Percentiles rank a stretch among this genome's conserved stretches.
Evolutionary conservation across 2,888 invertebrate species (phyloP).

Genomic region (Torymus texanus): DNA sequence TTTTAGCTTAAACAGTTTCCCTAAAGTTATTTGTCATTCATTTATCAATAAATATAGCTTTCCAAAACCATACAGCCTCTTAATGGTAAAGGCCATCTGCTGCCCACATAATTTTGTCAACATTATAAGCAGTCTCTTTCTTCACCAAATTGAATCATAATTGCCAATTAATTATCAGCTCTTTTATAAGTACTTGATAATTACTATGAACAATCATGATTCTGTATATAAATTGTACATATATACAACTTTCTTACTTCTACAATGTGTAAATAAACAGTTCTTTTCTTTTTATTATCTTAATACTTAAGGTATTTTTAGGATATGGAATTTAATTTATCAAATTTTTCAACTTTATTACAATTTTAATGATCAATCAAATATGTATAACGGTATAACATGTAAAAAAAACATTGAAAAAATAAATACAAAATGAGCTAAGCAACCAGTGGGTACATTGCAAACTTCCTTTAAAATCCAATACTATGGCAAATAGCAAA

Average conservation of each 20-base stretch:
- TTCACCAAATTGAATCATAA: conserved; percentile 12
- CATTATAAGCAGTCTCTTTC: conserved; percentile 32
- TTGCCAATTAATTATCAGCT: conserved; percentile 34
- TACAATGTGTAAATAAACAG: conserved; percentile 17
- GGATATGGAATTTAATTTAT: conserved; percentile 5
- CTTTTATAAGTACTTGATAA: conserved; percentile 32
- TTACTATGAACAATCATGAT: conserved; percentile 29
- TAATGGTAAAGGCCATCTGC: conserved; percentile 21
- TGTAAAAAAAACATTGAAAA: conserved; percentile 18
- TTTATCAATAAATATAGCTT: background rate
- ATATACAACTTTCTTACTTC: conserved; percentile 33
- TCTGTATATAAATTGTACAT: conserved; percentile 15
- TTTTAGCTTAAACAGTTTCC: conserved; percentile 6
- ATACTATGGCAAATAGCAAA: conserved; percentile 52
- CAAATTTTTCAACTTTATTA: conserved; percentile 11
- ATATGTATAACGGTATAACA: conserved; percentile 18
- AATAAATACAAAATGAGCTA: conserved; percentile 33
- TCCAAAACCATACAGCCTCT: conserved; percentile 1
- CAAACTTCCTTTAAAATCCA: conserved; percentile 27
- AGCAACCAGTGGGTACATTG: conserved; percentile 49
- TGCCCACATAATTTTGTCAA: conserved; percentile 31
- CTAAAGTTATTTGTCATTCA: conserved; percentile 2
- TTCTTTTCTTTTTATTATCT: background rate
- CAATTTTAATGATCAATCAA: conserved; percentile 4
- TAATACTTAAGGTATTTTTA: background rate